These are phyloP conservation scores for Tachina lurida DNA, from an alignment of 2,888 invertebrate species.

Conservation along the genomic window DNA sequence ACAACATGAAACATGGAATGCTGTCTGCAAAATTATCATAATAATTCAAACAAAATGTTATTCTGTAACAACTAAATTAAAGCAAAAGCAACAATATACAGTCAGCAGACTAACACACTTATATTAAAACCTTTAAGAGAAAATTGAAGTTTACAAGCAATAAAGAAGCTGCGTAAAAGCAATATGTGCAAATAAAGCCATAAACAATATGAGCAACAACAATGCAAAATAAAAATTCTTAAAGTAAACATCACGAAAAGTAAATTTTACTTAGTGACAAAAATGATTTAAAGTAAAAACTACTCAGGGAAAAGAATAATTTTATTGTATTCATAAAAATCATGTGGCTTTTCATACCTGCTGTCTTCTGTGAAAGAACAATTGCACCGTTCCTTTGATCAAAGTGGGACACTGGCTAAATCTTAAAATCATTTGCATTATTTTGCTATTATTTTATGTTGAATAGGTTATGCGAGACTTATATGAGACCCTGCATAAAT, in stretches of 20 bases:
- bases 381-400: too few relatives aligned
- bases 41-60: conserved; percentile 74
- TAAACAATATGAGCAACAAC: background rate
- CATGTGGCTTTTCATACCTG: too few relatives aligned
- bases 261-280: background rate
- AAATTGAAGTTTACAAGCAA: background rate
- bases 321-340: too few relatives aligned
- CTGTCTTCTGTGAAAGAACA: too few relatives aligned
- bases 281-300: background rate
- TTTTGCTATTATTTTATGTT: too few relatives aligned
- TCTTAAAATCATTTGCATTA: too few relatives aligned
- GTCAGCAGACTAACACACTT: conserved; percentile 15
- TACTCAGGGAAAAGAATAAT: background rate
- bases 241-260: background rate
- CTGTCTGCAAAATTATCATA: conserved; percentile 74
- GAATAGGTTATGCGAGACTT: too few relatives aligned
- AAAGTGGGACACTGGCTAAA: too few relatives aligned
- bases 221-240: conserved; percentile 9
- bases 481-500: too few relatives aligned
- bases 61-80: conserved; percentile 60
- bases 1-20: conserved; percentile 74
- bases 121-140: conserved; percentile 21
- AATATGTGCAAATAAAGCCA: conserved; percentile 20
- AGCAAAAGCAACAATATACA: background rate
- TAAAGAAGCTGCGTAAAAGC: background rate